These are phyloP conservation scores for Amyelois transitella DNA, from an alignment of 1,140 invertebrate genomes.

Conservation along the genomic window DNA sequence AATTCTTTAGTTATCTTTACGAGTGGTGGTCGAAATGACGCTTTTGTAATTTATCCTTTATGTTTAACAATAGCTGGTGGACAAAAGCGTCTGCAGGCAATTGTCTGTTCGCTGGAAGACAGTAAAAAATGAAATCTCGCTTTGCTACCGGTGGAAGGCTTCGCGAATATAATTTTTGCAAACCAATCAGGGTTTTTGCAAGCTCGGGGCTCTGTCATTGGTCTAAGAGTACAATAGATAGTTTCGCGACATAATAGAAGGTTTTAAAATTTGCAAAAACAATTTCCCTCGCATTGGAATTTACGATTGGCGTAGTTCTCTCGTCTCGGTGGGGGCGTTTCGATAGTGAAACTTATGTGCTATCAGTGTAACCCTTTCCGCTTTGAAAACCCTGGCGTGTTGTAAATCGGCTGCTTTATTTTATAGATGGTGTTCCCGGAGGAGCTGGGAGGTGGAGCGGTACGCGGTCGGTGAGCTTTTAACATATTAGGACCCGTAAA, in stretches of 20 bases:
- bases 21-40: conserved; percentile 46
- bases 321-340: conserved; percentile 16
- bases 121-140: conserved; percentile 41
- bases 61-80: conserved; percentile 50
- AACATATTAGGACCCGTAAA: conserved; percentile 46
- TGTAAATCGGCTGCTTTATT: conserved; percentile 72
- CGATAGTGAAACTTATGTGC: conserved; percentile 35
- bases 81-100: conserved; percentile 49
- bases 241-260: conserved; percentile 26
- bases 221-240: conserved; percentile 51
- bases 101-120: conserved; percentile 36
- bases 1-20: conserved; percentile 64
- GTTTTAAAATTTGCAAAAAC: conserved; percentile 23
- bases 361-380: conserved; percentile 54
- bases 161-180: conserved; percentile 70
- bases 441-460: conserved; percentile 31
- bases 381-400: conserved; percentile 51
- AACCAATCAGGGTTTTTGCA: conserved; percentile 59
- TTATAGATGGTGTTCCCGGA: conserved; percentile 61
- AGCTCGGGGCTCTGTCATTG: conserved; percentile 41
- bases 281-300: conserved; percentile 29
- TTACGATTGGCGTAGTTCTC: conserved; percentile 33
- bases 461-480: conserved; percentile 50
- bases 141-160: conserved; percentile 43
- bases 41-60: conserved; percentile 66